Percentiles rank a stretch among this genome's conserved stretches.
phyloP scores from a whole-genome alignment of 2,888 invertebrate genomes.

The Trichogramma dendrolimi region DNA sequence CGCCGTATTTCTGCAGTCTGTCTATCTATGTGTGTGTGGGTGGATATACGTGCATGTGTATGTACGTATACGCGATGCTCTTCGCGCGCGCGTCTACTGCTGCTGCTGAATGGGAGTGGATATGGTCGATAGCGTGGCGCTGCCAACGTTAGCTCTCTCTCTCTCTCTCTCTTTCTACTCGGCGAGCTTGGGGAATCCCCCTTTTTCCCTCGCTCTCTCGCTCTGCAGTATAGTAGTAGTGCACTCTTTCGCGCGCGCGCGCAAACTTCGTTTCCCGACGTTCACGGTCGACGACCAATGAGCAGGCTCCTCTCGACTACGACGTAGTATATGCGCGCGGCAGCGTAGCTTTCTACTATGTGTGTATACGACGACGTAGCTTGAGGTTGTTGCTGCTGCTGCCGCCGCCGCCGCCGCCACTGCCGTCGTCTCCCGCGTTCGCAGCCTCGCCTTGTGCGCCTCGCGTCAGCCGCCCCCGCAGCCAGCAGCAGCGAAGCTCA shows the following conservation, averaged over 20 bases:
- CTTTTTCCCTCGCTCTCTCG: conserved; percentile 5
- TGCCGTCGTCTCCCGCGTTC: background rate
- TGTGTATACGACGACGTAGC: conserved; percentile 7
- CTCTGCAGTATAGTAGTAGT: background rate
- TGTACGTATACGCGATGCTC: background rate
- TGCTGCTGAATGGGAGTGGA: conserved; percentile 40
- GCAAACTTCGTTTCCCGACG: background rate
- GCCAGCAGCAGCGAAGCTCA: no score
- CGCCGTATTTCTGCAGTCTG: no score
- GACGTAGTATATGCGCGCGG: no score
- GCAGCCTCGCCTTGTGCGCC: background rate
- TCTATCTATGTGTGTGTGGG: no score
- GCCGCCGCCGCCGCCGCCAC: background rate
- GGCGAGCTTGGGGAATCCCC: conserved; percentile 9
- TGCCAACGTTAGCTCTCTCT: conserved; percentile 10
- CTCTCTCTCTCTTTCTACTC: background rate
- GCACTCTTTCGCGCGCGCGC: background rate
- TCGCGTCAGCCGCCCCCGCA: no score
- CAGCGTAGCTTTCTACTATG: background rate
- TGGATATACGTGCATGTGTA: no score
- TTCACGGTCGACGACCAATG: background rate
- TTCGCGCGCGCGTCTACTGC: background rate
- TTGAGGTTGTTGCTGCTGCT: conserved; percentile 5
- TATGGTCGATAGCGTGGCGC: conserved; percentile 37
- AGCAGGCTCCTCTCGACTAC: background rate